Evolutionary conservation across 2,888 invertebrate species (phyloP), one percentile per base, ranked within the genome.

Genomic region (Drosophila austrosaltans): DNA sequence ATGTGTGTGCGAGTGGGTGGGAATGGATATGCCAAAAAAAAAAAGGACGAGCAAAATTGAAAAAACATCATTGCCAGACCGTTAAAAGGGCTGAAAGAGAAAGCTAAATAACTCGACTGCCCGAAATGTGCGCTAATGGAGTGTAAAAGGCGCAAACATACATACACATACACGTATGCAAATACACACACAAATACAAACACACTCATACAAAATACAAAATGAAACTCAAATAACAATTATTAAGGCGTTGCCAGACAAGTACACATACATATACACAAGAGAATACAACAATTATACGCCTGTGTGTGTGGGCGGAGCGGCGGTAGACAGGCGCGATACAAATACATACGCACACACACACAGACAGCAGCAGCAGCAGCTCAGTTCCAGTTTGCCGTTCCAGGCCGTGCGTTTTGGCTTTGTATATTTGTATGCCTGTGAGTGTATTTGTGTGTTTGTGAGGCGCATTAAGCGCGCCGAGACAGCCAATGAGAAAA

Each of bases 161-260:
- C 36, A 72, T 66, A 66, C 59, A 68, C 67, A 28, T 28, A 53
- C 48, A 48, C 63, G 65, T 39, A 59, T 62, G 36, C 44, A 63
- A 39, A 60, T 61, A 56, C 61, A 68, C 67, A 44, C 48, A 53
- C 63, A 65, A 42, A 59, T 63, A 36, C 44, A 63, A 48, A 60
- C 62, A 56, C 53, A 61, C 59, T 54, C 56, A 63, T 64, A 59
- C 40, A 10, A 59, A 70, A 75, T 74, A 82, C 88, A 83, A 83
- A 82, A 84, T 84, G 82, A 77, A 89, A 84, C 89, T 90, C 90
- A 91, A 90, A 90, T 89, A 88, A 89, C 82, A 90, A 90, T 88
- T 84, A 86, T 87, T 88, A 91, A 91, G 91, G 91, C 91, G 91
- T 91, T 91, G 89, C 91, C 91, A 89, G 90, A 89, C 89, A 75